Evolutionary conservation across 2,797 vertebrate genomes (phyloP).

Genomic region (Danio choprae): DNA sequence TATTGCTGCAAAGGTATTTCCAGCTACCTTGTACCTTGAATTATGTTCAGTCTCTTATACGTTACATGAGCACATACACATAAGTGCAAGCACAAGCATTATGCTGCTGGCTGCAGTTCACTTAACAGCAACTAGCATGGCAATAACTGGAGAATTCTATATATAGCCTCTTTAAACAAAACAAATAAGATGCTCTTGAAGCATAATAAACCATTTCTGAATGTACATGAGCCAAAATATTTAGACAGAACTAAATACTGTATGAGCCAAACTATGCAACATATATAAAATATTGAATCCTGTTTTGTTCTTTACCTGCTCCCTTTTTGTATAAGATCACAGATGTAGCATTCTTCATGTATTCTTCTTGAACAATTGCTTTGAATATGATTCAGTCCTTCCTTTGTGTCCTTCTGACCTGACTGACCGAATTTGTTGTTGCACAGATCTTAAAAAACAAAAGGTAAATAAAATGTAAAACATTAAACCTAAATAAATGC

Average conservation of each 20-base stretch:
- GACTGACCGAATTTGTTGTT: constrained; percentile 51
- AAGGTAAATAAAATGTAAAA: constrained; percentile 15
- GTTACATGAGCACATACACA: no score
- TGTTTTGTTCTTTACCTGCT: constrained; percentile 38
- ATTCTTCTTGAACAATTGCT: constrained; percentile 4
- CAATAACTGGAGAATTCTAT: no score
- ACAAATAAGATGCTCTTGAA: neutral
- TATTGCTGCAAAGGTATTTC: no score
- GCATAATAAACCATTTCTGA: neutral
- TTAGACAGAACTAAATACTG: constrained; percentile 37
- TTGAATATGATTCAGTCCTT: constrained; percentile 35
- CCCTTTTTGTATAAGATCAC: constrained; percentile 30
- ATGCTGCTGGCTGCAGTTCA: no score
- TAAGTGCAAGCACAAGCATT: no score
- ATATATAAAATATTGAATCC: constrained; percentile 26
- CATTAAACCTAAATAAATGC: constrained; percentile 17
- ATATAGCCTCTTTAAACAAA: neutral
- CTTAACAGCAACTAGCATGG: no score
- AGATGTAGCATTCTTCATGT: constrained; percentile 44
- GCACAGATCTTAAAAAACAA: constrained; percentile 48
- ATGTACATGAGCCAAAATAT: constrained; percentile 34
- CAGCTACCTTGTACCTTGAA: no score
- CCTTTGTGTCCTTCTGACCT: constrained; percentile 16
- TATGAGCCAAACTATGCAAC: constrained; percentile 33
- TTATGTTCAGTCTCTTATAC: no score